Evolutionary conservation across 2,888 invertebrate species (phyloP).

Genomic region (Melanargia galathea): DNA sequence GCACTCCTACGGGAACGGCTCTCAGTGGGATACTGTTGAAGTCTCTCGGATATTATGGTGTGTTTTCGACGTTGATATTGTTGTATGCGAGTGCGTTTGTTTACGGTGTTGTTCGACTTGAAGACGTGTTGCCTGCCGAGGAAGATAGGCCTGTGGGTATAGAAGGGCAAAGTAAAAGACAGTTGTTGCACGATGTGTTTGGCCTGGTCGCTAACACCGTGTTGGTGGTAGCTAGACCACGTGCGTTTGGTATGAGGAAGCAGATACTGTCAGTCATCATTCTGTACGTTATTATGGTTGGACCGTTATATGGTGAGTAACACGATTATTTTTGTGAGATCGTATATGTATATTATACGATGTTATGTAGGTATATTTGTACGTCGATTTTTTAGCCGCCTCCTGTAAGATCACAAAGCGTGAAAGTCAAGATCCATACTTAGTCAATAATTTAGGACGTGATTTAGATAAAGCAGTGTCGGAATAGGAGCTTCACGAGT

Average conservation of each 20-base stretch:
- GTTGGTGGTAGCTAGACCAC: conserved; percentile 63
- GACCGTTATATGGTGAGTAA: conserved; percentile 75
- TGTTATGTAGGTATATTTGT: no score
- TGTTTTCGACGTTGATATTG: conserved; percentile 65
- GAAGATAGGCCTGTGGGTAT: conserved; percentile 40
- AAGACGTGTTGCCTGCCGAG: conserved; percentile 57
- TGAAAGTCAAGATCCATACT: conserved; percentile 7
- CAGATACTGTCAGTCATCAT: conserved; percentile 68
- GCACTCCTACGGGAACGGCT: conserved; percentile 77
- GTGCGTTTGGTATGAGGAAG: conserved; percentile 59
- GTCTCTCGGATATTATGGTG: conserved; percentile 72
- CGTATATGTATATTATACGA: neutral
- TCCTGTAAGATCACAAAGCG: neutral
- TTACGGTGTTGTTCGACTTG: conserved; percentile 68
- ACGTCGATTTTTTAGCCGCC: neutral
- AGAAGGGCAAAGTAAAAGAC: conserved; percentile 46
- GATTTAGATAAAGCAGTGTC: conserved; percentile 6
- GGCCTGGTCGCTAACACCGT: conserved; percentile 68
- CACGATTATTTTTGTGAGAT: conserved; percentile 9
- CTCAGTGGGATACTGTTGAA: conserved; percentile 78
- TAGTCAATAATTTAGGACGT: neutral
- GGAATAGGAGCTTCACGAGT: conserved; percentile 9
- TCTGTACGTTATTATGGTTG: conserved; percentile 73
- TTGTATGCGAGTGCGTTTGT: conserved; percentile 62
- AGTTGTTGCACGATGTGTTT: conserved; percentile 57